These are phyloP conservation scores for Pycnonotus jocosus DNA, from an alignment of 2,113 vertebrate species.

Conservation along the genomic window DNA sequence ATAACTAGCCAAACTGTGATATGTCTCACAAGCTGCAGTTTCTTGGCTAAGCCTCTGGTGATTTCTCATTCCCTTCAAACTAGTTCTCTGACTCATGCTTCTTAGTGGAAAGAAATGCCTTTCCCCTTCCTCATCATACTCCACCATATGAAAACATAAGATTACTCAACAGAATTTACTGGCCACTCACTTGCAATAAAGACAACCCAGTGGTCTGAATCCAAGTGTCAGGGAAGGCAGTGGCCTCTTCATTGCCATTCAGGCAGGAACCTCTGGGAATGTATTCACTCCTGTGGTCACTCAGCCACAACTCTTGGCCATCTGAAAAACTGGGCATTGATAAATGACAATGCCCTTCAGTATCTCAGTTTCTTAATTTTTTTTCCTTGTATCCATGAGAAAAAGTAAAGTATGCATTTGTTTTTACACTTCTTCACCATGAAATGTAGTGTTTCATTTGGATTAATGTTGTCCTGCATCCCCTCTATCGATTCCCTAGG, in stretches of 20 bases:
- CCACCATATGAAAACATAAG: neutral
- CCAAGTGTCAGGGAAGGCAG: neutral
- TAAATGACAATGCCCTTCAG: neutral
- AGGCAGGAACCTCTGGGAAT: neutral
- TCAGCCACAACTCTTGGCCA: neutral
- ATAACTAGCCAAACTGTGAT: neutral
- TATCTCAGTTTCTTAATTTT: neutral
- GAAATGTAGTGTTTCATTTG: neutral
- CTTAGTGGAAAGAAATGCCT: neutral
- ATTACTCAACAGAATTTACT: neutral
- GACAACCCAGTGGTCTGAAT: neutral
- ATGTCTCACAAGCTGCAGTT: neutral
- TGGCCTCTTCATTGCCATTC: neutral
- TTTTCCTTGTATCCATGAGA: neutral
- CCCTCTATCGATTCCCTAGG: fast-evolving
- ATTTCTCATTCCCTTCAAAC: neutral
- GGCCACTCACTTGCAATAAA: neutral
- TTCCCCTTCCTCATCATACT: neutral
- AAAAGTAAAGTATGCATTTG: neutral
- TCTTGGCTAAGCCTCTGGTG: neutral
- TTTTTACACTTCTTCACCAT: neutral
- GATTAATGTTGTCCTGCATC: neutral
- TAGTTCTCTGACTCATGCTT: neutral
- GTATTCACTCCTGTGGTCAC: fast-evolving
- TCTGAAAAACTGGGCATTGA: neutral